phyloP scores from a whole-genome alignment of 1,140 invertebrate genomes.

The Cyrtorhinus lividipennis region DNA sequence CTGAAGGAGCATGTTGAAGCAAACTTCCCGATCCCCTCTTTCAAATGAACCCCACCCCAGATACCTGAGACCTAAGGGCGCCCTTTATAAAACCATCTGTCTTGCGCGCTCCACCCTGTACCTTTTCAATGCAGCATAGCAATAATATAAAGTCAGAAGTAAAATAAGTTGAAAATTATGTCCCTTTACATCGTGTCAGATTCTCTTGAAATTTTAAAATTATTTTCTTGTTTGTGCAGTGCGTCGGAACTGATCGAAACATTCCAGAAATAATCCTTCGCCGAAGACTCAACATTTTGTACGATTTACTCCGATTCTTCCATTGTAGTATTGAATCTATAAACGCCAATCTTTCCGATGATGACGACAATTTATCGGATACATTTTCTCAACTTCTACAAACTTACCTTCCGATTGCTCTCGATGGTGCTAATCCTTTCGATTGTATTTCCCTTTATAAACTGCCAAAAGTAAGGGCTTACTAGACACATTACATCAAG shows the following conservation, averaged over 20 bases:
- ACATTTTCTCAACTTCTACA: slow-evolving; percentile 70
- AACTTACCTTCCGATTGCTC: slow-evolving; percentile 64
- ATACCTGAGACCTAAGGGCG: too few species aligned
- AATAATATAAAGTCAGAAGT: too few species aligned
- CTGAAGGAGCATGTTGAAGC: too few species aligned
- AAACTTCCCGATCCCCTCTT: too few species aligned
- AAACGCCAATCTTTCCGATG: slow-evolving; percentile 39
- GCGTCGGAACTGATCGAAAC: slow-evolving; percentile 69
- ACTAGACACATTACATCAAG: too few species aligned
- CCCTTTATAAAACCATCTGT: too few species aligned
- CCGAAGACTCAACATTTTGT: slow-evolving; percentile 52
- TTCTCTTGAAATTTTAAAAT: too few species aligned
- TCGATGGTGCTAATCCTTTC: slow-evolving; percentile 60
- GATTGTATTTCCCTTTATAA: slow-evolving; percentile 57
- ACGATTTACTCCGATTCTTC: slow-evolving; percentile 57
- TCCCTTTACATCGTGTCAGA: too few species aligned
- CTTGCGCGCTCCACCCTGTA: too few species aligned
- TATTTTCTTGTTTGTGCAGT: slow-evolving; percentile 35
- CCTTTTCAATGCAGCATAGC: too few species aligned
- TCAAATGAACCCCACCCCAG: too few species aligned
- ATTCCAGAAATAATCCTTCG: slow-evolving; percentile 63
- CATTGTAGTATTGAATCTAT: slow-evolving; percentile 59
- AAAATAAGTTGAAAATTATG: too few species aligned
- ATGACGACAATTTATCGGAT: slow-evolving; percentile 47
- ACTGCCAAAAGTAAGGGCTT: slow-evolving; percentile 56